These are phyloP conservation scores for Leptobrachium leishanense DNA, from an alignment of 2,113 vertebrate genomes.

Conservation along the genomic window DNA sequence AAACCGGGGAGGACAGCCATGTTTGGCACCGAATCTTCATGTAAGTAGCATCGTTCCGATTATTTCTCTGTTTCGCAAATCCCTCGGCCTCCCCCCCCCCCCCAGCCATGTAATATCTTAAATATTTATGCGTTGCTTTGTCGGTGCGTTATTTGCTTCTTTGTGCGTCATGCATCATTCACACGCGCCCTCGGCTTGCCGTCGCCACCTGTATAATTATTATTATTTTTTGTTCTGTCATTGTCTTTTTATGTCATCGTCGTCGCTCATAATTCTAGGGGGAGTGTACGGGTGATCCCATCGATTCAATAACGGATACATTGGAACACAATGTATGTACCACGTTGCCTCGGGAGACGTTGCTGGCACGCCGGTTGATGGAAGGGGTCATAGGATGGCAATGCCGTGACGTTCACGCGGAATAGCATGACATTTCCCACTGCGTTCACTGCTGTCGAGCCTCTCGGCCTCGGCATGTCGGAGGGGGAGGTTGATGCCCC, in stretches of 20 bases:
- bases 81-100: no score
- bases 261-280: no score
- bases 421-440: neutral
- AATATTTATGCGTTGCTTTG: no score
- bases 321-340: neutral
- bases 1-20: slow-evolving; percentile 88
- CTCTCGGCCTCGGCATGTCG: neutral
- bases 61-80: slow-evolving; percentile 52
- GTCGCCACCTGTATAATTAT: no score
- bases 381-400: neutral
- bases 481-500: no score
- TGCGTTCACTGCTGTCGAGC: neutral
- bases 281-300: neutral
- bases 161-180: no score
- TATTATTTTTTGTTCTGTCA: no score
- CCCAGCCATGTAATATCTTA: slow-evolving; percentile 29
- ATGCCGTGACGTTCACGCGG: neutral
- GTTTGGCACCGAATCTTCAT: slow-evolving; percentile 97
- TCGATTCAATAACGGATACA: slow-evolving; percentile 1
- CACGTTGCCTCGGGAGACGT: neutral
- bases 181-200: no score
- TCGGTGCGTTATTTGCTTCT: no score
- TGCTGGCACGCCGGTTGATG: neutral
- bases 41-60: slow-evolving; percentile 79
- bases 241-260: no score